A percentile compares a stretch with the other conserved stretches of the same genome.
phyloP scores from a whole-genome alignment of 2,113 vertebrate genomes.

The Mastomys natalensis region DNA sequence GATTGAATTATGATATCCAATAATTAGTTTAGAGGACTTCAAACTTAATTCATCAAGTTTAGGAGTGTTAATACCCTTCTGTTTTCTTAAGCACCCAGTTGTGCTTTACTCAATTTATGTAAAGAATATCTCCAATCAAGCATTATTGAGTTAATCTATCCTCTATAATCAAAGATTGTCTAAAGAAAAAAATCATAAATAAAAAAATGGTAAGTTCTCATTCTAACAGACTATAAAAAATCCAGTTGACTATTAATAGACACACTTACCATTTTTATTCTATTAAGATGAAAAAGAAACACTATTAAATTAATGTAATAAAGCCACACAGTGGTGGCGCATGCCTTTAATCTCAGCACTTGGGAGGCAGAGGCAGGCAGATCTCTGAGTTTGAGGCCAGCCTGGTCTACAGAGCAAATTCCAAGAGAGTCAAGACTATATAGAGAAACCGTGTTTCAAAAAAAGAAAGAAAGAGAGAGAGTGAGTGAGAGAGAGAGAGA shows the following conservation, averaged over 20 bases:
- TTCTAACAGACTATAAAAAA: conserved; percentile 35
- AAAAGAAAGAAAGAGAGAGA: too few species aligned
- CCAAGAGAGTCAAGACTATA: too few species aligned
- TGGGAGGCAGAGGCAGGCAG: too few species aligned
- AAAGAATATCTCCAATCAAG: neutral
- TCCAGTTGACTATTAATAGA: neutral
- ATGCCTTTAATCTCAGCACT: too few species aligned
- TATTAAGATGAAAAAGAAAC: conserved; percentile 42
- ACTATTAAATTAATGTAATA: conserved; percentile 24
- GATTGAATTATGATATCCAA: neutral
- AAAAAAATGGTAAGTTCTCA: conserved; percentile 47
- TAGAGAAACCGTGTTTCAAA: too few species aligned
- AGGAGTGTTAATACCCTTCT: neutral
- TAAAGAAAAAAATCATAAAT: neutral
- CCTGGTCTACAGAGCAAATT: too few species aligned
- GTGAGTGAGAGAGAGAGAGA: too few species aligned
- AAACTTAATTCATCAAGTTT: neutral
- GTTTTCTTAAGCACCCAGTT: neutral
- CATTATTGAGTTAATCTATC: conserved; percentile 7
- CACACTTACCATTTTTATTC: conserved; percentile 41
- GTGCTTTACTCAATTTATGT: conserved; percentile 15
- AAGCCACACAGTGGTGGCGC: too few species aligned
- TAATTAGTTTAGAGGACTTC: neutral
- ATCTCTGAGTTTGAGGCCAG: too few species aligned
- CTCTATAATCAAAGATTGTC: neutral